These are phyloP conservation scores for Aethes cnicana DNA, from an alignment of 2,888 invertebrate species.

Conservation along the genomic window DNA sequence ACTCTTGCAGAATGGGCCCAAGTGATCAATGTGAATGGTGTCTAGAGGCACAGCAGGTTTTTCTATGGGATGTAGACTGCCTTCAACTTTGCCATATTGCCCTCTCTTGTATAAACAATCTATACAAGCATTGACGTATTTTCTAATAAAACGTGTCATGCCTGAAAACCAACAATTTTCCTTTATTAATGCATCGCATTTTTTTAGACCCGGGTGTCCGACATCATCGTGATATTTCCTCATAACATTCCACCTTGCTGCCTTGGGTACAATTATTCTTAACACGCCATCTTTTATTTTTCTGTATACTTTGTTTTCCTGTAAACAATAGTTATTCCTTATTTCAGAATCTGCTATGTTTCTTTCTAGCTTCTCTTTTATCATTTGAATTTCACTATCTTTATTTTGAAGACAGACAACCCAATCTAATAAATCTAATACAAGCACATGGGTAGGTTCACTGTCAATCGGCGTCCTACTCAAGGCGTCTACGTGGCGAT, in stretches of 20 bases:
- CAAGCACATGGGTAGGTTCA: neutral
- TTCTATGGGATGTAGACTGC: slow-evolving; percentile 34
- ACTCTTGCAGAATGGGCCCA: slow-evolving; percentile 35
- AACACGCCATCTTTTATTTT: neutral
- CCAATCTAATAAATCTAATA: neutral
- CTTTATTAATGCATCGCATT: slow-evolving; percentile 31
- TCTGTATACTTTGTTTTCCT: neutral
- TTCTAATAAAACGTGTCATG: slow-evolving; percentile 29
- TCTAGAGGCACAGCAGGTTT: slow-evolving; percentile 38
- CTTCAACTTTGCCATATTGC: slow-evolving; percentile 27
- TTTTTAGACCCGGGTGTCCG: slow-evolving; percentile 32
- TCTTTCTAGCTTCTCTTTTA: neutral
- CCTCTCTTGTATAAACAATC: slow-evolving; percentile 32
- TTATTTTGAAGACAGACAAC: neutral
- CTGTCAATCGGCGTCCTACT: neutral
- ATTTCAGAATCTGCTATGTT: neutral
- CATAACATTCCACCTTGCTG: neutral
- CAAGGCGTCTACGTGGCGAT: neutral
- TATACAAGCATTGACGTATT: slow-evolving; percentile 30
- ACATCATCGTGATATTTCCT: slow-evolving; percentile 4
- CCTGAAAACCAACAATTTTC: slow-evolving; percentile 34
- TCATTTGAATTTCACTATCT: neutral
- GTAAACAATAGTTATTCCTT: neutral
- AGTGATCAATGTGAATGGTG: slow-evolving; percentile 42
- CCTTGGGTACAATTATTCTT: neutral